Conservation (phyloP, 2,113 vertebrate species). For the Helogale parvula region DNA sequence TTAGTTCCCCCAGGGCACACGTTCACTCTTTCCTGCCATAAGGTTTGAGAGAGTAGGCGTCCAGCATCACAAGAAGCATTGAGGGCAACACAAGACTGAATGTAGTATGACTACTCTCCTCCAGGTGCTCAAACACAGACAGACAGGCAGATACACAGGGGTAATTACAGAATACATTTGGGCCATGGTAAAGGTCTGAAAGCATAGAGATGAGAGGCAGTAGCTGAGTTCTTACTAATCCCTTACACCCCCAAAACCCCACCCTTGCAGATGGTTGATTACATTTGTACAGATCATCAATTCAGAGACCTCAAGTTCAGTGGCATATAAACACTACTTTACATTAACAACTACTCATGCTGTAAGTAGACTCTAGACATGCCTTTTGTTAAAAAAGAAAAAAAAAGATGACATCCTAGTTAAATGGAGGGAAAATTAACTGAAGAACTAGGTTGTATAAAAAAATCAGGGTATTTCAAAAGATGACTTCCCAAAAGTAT, state of each 20-base stretch:
- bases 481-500: slow-evolving; percentile 16
- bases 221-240: background rate
- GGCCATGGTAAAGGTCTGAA: background rate
- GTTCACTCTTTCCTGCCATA: background rate
- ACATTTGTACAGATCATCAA: background rate
- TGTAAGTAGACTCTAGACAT: background rate
- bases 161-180: background rate
- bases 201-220: background rate
- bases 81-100: background rate
- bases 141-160: background rate
- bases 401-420: background rate
- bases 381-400: background rate
- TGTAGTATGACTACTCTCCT: background rate
- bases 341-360: background rate
- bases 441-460: background rate
- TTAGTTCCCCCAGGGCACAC: background rate
- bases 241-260: background rate
- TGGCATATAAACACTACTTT: background rate
- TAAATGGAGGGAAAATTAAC: background rate
- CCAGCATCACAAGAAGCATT: background rate
- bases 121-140: background rate
- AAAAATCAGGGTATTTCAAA: slow-evolving; percentile 39
- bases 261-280: background rate
- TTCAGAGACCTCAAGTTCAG: background rate
- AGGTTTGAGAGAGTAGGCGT: background rate